These are phyloP conservation scores for Orussus abietinus DNA, from an alignment of 1,140 invertebrate species.

Conservation along the genomic window DNA sequence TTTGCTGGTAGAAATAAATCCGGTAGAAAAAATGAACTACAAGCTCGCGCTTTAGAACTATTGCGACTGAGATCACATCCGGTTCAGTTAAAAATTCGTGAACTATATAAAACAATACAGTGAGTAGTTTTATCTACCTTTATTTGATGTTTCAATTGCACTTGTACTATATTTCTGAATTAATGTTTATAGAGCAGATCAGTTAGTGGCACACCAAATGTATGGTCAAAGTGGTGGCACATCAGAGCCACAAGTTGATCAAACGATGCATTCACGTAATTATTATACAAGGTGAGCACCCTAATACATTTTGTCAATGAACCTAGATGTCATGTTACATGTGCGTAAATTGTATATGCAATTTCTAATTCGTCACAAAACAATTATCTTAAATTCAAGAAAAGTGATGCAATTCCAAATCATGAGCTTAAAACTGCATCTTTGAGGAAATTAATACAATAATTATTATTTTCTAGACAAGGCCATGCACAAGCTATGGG, in stretches of 20 bases:
- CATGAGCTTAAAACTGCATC: no score
- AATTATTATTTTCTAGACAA: constrained; percentile 30
- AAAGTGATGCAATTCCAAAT: no score
- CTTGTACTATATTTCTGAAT: not conserved
- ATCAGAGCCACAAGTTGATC: constrained; percentile 40
- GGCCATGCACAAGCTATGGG: constrained; percentile 36
- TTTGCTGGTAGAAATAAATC: constrained; percentile 81
- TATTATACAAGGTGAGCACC: constrained; percentile 45
- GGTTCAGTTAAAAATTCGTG: constrained; percentile 75
- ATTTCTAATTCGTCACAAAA: no score
- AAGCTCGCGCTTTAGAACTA: constrained; percentile 73
- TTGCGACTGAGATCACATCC: constrained; percentile 67
- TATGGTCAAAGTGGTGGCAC: constrained; percentile 41
- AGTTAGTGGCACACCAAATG: constrained; percentile 45
- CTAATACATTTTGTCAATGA: no score
- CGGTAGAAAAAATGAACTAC: constrained; percentile 83
- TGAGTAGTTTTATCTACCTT: constrained; percentile 46
- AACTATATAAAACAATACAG: constrained; percentile 73
- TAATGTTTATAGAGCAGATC: constrained; percentile 40
- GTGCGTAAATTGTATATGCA: not conserved
- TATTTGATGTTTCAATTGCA: constrained; percentile 3
- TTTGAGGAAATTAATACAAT: constrained; percentile 2
- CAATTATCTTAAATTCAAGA: no score
- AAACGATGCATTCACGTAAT: constrained; percentile 47
- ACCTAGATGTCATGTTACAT: no score